Conservation (phyloP, 1,140 invertebrate genomes). For the Popillia japonica region DNA sequence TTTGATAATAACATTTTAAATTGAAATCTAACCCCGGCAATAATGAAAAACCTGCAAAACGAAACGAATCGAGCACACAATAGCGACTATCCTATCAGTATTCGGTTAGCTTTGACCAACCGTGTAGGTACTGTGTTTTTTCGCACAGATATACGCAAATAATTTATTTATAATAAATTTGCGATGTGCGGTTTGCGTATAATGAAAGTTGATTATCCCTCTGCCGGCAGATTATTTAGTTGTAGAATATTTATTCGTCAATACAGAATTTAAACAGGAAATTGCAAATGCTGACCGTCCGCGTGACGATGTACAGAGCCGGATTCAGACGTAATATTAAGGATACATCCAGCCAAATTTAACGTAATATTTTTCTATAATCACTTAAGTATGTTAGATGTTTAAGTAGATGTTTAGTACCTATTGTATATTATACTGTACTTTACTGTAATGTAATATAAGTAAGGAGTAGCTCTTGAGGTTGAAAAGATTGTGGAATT, state of each 20-base stretch:
- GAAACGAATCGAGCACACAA: constrained; percentile 15
- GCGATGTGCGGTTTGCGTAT: constrained; percentile 1
- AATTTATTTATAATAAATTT: constrained; percentile 8
- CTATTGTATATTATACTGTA: too few species aligned
- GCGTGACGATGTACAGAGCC: neutral
- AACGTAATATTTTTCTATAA: too few species aligned
- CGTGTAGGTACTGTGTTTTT: neutral
- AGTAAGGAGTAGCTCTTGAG: too few species aligned
- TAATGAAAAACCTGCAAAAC: constrained; percentile 12
- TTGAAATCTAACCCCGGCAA: neutral
- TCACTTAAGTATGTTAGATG: too few species aligned
- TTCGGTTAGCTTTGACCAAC: neutral
- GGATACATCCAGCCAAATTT: too few species aligned
- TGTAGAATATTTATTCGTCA: constrained; percentile 21
- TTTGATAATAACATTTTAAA: constrained; percentile 11
- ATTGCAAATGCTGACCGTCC: neutral
- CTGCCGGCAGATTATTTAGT: constrained; percentile 17
- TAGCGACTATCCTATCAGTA: neutral
- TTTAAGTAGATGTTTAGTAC: too few species aligned
- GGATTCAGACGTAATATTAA: neutral
- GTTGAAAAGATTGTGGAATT: too few species aligned
- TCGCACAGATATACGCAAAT: neutral
- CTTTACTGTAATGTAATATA: too few species aligned
- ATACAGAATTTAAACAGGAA: constrained; percentile 20
- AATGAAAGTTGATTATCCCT: constrained; percentile 26